Percentiles rank a stretch among this genome's conserved stretches.
phyloP scores from a whole-genome alignment of 2,797 vertebrate genomes.

The Enteromius fasciolatus region DNA sequence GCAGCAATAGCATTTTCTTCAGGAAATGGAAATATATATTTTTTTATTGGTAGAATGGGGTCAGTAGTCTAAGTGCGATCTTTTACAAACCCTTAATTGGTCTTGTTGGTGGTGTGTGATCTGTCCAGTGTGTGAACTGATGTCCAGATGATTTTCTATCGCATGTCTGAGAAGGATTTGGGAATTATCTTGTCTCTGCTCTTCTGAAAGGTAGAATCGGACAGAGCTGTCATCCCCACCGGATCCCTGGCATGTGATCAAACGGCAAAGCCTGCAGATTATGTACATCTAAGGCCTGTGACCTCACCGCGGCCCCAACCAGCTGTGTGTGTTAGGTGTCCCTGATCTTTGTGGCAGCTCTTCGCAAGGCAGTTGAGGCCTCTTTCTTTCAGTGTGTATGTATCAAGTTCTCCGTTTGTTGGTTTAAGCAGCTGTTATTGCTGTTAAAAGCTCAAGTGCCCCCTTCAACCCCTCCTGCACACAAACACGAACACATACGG shows the following conservation, averaged over 20 bases:
- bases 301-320: constrained; percentile 47
- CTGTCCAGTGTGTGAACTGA: constrained; percentile 33
- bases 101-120: constrained; percentile 19
- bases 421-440: constrained; percentile 75
- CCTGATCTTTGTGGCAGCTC: constrained; percentile 42
- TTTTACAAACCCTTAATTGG: constrained; percentile 47
- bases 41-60: neutral
- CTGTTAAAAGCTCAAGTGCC: constrained; percentile 65
- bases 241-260: constrained; percentile 41
- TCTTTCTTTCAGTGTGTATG: constrained; percentile 60
- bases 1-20: neutral
- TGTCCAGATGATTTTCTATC: constrained; percentile 27
- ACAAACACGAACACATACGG: constrained; percentile 20
- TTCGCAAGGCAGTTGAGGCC: constrained; percentile 41
- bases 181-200: constrained; percentile 49
- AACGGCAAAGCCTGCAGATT: constrained; percentile 47
- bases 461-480: constrained; percentile 12
- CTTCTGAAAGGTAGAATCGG: constrained; percentile 38
- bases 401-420: constrained; percentile 75
- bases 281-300: constrained; percentile 47
- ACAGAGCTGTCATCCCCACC: constrained; percentile 42
- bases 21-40: neutral
- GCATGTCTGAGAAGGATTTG: constrained; percentile 26
- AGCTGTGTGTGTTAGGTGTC: constrained; percentile 50
- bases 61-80: neutral